phyloP scores from a whole-genome alignment of 2,113 vertebrate species.

The Cyanoderma ruficeps region DNA sequence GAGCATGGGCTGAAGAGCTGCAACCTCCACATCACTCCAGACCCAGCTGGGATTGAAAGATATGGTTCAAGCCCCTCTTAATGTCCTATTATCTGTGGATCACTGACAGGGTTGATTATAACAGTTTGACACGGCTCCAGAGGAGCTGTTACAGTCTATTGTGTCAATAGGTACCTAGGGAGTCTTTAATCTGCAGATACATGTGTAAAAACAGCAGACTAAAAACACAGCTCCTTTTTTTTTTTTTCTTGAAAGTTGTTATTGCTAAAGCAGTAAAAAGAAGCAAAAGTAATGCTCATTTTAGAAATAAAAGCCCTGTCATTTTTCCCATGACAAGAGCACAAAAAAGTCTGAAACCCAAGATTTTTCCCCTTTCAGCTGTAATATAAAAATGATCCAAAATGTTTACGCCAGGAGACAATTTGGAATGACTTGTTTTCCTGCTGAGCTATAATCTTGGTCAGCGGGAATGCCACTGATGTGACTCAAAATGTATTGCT shows the following conservation, averaged over 20 bases:
- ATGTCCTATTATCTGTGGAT: conserved; percentile 58
- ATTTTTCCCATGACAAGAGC: conserved; percentile 20
- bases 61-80: conserved; percentile 15
- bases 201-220: conserved; percentile 33
- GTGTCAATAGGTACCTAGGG: conserved; percentile 43
- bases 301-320: conserved; percentile 36
- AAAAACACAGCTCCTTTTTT: neutral
- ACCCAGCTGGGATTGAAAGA: neutral
- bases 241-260: neutral
- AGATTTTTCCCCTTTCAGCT: neutral
- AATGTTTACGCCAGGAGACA: conserved; percentile 62
- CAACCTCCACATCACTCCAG: neutral
- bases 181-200: conserved; percentile 49
- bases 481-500: conserved; percentile 16
- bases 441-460: conserved; percentile 63
- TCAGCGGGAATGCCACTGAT: conserved; percentile 56
- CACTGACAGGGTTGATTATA: conserved; percentile 52
- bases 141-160: conserved; percentile 41
- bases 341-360: conserved; percentile 29
- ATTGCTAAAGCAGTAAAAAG: conserved; percentile 6
- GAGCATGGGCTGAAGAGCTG: neutral
- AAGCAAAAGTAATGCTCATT: neutral
- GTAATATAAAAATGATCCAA: conserved; percentile 46
- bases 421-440: conserved; percentile 66
- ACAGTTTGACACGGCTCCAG: conserved; percentile 9